phyloP scores from a whole-genome alignment of 2,888 invertebrate species.

The Lithosia quadra region DNA sequence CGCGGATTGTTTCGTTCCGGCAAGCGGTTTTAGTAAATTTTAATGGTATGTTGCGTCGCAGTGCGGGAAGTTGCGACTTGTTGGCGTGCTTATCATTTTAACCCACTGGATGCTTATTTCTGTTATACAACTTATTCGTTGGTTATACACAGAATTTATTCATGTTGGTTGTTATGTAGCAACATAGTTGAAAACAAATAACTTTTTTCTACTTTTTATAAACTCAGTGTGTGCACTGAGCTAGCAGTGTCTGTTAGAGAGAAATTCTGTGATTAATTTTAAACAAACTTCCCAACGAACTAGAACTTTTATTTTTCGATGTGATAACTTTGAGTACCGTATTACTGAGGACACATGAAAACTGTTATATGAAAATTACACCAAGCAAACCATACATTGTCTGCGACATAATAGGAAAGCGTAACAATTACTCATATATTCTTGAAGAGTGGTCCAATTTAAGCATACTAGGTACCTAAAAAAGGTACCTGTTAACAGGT shows the following conservation, averaged over 20 bases:
- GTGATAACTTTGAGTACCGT: no score
- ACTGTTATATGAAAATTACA: no score
- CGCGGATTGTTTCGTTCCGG: slow-evolving; percentile 69
- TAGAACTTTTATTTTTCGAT: background rate
- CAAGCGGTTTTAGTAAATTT: slow-evolving; percentile 75
- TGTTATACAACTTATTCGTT: slow-evolving; percentile 20
- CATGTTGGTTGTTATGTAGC: background rate
- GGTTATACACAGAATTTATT: background rate
- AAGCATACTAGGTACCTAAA: no score
- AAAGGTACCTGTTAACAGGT: no score
- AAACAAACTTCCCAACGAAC: background rate
- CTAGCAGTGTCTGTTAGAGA: background rate
- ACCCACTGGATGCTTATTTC: slow-evolving; percentile 23
- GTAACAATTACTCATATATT: no score
- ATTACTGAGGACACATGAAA: no score
- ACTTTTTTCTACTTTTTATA: background rate
- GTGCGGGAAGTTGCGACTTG: slow-evolving; percentile 64
- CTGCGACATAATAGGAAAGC: no score
- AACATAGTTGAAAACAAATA: background rate
- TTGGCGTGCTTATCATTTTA: slow-evolving; percentile 46
- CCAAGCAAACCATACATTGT: no score
- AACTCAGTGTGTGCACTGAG: background rate
- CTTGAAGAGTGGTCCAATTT: no score
- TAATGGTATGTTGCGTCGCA: slow-evolving; percentile 77
- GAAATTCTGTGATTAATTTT: background rate